These are phyloP conservation scores for Ochropleura leucogaster DNA, from an alignment of 2,888 invertebrate genomes.

Conservation along the genomic window DNA sequence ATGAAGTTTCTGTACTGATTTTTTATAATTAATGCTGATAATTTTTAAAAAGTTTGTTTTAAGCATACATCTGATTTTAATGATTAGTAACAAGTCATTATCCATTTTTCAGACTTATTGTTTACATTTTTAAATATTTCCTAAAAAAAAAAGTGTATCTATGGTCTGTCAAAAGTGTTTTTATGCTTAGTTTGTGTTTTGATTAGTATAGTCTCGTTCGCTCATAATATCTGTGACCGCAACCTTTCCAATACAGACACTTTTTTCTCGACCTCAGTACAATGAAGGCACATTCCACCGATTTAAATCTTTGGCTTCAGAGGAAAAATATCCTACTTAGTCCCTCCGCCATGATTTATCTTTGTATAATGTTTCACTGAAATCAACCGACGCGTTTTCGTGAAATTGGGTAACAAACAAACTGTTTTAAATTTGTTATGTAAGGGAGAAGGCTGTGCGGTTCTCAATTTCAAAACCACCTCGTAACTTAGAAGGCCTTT, in stretches of 20 bases:
- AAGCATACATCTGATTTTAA: not conserved
- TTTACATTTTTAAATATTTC: too few relatives aligned
- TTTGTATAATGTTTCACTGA: slow-evolving; percentile 54
- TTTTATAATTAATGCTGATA: not conserved
- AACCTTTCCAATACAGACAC: not conserved
- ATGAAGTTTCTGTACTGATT: not conserved
- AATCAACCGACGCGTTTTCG: slow-evolving; percentile 33
- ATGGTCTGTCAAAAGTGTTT: too few relatives aligned
- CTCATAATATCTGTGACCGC: not conserved
- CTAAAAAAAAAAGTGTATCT: too few relatives aligned
- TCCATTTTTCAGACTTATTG: too few relatives aligned
- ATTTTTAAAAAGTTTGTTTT: not conserved
- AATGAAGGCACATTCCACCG: not conserved
- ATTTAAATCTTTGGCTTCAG: slow-evolving; percentile 31
- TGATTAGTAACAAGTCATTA: too few relatives aligned
- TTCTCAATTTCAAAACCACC: slow-evolving; percentile 39
- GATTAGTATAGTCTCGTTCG: not conserved
- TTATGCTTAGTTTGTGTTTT: too few relatives aligned
- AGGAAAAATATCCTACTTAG: slow-evolving; percentile 57
- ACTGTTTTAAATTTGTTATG: slow-evolving; percentile 55
- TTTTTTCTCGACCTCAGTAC: not conserved
- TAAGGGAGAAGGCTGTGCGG: slow-evolving; percentile 21
- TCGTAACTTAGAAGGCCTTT: slow-evolving; percentile 35
- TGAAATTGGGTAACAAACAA: slow-evolving; percentile 57
- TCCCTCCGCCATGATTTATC: slow-evolving; percentile 53